Base-by-base conservation (phyloP, 1,140 invertebrate genomes). In the Zeugodacus cucurbitae region DNA sequence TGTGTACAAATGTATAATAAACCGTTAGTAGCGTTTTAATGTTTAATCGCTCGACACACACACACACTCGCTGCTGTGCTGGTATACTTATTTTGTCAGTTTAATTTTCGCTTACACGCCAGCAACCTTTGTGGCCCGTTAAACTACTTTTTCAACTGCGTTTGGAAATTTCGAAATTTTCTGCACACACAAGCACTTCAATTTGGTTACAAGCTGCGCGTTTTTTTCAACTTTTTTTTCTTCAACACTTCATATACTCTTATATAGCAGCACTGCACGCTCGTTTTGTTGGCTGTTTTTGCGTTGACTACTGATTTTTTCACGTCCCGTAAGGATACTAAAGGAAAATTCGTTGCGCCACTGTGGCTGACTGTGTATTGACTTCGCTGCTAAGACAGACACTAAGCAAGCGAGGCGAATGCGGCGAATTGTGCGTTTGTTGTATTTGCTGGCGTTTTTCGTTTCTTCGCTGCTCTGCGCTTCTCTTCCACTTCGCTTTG, bases 341-440 rank as follows among this genome's bases (percentile, higher is more conserved):
- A 86, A 58, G 85, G 48, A 86, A 86, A 58, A 58, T 86, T 22
- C 57, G 48, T 59, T 86, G 20, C 57, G 29, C 48, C 48, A 58
- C 48, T 11, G 6, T 58, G 26, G 17, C 54, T 20, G 74, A 48
- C 58, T 37, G n/a, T 41, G 34, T n/a, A 41, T 41, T 48, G 26
- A 54, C n/a, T 62, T 3, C 22, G 58, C 5, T 62, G 58, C 44
- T n/a, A 26, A 44, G 74, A 29, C 74, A 44, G 74, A 29, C 74
- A 17, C 41, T 54, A 8, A 48, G 74, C 74, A 26, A 34, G 10
- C 22, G 41, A 1, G 6, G 44, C 82, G 48, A 22, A 26, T 26
- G 26, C 82, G 85, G 85, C 85, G 57, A 86, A 86, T 86, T 86
- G 57, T 82, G 74, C 74, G 74, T 82, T 82, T 82, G 26, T 82